phyloP scores from a whole-genome alignment of 2,797 vertebrate species.

The Molossus alvarezi region DNA sequence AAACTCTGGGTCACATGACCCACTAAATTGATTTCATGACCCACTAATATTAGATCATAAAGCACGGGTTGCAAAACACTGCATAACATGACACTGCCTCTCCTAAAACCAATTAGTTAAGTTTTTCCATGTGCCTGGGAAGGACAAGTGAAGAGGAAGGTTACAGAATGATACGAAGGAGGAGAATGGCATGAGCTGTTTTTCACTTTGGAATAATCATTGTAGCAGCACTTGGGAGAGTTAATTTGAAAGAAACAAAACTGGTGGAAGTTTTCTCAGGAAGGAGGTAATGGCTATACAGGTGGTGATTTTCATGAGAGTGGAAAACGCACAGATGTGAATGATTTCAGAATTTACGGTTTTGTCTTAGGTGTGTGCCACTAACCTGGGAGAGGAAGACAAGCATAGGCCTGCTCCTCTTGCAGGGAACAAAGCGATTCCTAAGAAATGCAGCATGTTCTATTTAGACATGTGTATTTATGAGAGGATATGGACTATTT shows the following conservation, averaged over 20 bases:
- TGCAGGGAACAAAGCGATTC: background rate
- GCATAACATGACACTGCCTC: background rate
- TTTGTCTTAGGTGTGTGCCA: background rate
- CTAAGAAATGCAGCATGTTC: background rate
- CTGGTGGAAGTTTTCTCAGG: background rate
- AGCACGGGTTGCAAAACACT: constrained; percentile 60
- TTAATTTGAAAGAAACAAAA: background rate
- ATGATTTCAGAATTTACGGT: background rate
- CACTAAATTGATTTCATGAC: constrained; percentile 70
- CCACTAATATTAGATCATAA: constrained; percentile 70
- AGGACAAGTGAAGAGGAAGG: constrained; percentile 25
- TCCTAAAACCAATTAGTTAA: constrained; percentile 52
- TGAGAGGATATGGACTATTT: background rate
- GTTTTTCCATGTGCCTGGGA: constrained; percentile 22
- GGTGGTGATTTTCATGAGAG: background rate
- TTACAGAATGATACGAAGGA: background rate
- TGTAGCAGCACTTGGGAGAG: background rate
- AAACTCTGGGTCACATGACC: constrained; percentile 44
- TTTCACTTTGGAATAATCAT: constrained; percentile 9
- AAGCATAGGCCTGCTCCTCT: background rate
- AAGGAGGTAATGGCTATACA: background rate
- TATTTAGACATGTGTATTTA: background rate
- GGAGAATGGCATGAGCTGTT: background rate
- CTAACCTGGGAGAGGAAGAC: background rate
- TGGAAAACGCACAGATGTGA: background rate